These are phyloP conservation scores for Grallaria varia DNA, from an alignment of 2,113 vertebrate species.

Conservation along the genomic window DNA sequence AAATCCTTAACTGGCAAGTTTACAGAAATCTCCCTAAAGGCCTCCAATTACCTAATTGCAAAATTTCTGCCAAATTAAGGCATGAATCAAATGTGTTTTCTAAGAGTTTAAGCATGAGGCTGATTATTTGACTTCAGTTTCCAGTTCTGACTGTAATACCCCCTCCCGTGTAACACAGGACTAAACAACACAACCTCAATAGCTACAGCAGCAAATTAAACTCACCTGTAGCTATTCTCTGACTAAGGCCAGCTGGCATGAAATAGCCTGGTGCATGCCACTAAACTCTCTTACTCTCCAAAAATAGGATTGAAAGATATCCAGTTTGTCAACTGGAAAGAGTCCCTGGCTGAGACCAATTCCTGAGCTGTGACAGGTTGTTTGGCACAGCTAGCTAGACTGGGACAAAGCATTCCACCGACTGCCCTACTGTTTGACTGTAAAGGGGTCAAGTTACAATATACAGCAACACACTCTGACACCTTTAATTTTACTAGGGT, in stretches of 20 bases:
- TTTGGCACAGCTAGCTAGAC: neutral
- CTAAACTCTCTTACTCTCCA: neutral
- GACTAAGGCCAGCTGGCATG: neutral
- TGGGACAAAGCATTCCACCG: rapidly evolving
- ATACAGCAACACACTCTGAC: rapidly evolving
- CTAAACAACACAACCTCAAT: neutral
- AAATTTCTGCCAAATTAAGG: neutral
- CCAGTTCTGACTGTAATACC: neutral
- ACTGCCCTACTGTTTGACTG: rapidly evolving
- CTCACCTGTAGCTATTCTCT: neutral
- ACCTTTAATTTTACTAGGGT: neutral
- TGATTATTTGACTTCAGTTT: neutral
- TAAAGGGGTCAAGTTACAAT: neutral
- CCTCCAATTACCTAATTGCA: neutral
- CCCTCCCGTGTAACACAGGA: neutral
- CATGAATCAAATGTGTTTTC: neutral
- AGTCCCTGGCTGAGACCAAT: neutral
- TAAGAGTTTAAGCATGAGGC: neutral
- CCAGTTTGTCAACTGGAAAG: neutral
- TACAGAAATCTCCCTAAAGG: neutral
- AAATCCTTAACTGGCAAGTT: neutral
- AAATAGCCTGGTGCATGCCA: neutral
- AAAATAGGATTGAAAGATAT: neutral
- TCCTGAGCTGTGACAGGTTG: neutral
- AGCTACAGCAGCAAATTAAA: neutral